Evolutionary conservation across 2,888 invertebrate genomes (phyloP).

Genomic region (Leptopilina myrica): DNA sequence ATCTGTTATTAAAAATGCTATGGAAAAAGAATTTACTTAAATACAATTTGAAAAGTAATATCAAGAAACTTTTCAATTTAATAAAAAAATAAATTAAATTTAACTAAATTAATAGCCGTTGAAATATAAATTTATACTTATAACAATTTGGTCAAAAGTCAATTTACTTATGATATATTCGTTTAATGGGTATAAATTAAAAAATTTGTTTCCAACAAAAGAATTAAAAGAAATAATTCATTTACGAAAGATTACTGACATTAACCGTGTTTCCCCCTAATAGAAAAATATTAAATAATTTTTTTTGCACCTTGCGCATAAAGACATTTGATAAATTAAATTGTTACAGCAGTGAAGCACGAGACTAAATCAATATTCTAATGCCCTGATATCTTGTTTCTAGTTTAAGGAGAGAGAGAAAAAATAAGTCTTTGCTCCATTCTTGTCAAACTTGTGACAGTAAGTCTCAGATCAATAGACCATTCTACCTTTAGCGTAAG

Average conservation of each 20-base stretch:
- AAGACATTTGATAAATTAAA: slow-evolving; percentile 13
- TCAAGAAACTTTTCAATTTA: no score
- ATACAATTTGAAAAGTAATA: no score
- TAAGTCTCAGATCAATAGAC: slow-evolving; percentile 22
- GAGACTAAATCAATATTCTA: slow-evolving; percentile 18
- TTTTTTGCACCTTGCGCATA: slow-evolving; percentile 5
- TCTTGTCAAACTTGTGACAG: slow-evolving; percentile 35
- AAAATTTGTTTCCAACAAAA: no score
- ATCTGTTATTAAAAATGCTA: no score
- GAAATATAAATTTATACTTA: no score
- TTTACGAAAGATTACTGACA: neutral
- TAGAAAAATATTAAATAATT: neutral
- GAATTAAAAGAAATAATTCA: no score
- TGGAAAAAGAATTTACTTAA: no score
- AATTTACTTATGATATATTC: no score
- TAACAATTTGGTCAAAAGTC: no score
- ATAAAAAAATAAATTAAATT: no score
- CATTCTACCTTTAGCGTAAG: neutral
- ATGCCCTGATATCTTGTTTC: slow-evolving; percentile 14
- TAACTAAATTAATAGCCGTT: no score
- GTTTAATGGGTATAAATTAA: no score
- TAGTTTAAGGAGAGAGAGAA: neutral
- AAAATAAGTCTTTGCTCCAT: slow-evolving; percentile 22
- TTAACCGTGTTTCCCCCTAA: neutral
- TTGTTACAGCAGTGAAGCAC: neutral